Conservation (phyloP, 2,888 invertebrate genomes). For the Eudasyphora cyanicolor region DNA sequence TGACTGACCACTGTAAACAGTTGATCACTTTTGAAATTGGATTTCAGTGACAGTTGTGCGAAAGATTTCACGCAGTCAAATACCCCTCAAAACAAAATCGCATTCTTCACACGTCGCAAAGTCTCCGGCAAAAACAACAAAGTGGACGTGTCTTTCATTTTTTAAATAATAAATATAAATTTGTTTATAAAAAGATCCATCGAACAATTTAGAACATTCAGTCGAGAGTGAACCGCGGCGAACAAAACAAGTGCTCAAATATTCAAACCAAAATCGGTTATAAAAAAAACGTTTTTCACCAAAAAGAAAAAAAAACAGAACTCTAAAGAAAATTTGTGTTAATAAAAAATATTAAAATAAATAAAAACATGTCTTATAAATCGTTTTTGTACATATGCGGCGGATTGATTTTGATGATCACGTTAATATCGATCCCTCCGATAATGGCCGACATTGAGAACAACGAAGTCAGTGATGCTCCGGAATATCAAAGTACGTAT, state of each 20-base stretch:
- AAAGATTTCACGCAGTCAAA: conserved; percentile 61
- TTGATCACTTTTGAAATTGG: conserved; percentile 40
- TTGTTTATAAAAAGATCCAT: conserved; percentile 71
- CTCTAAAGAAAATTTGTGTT: neutral
- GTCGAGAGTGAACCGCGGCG: conserved; percentile 69
- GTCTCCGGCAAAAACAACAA: neutral
- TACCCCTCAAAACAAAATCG: conserved; percentile 43
- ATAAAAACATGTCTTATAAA: conserved; percentile 52
- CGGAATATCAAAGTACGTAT: conserved; percentile 74
- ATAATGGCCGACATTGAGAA: conserved; percentile 72
- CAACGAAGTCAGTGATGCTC: conserved; percentile 73
- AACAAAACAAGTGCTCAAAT: conserved; percentile 66
- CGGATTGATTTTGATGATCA: conserved; percentile 59
- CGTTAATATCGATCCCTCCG: conserved; percentile 58
- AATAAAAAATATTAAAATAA: neutral
- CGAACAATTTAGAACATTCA: conserved; percentile 72
- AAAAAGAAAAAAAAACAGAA: conserved; percentile 30
- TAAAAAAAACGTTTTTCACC: neutral
- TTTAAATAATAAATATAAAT: conserved; percentile 48
- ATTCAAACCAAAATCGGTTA: conserved; percentile 55
- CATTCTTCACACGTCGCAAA: conserved; percentile 36
- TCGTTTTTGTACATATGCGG: conserved; percentile 58
- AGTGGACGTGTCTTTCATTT: neutral
- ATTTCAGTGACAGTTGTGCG: conserved; percentile 60
- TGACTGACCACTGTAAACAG: conserved; percentile 21